Conservation (phyloP, 2,113 vertebrate species). For the Chaetodon auriga region DNA sequence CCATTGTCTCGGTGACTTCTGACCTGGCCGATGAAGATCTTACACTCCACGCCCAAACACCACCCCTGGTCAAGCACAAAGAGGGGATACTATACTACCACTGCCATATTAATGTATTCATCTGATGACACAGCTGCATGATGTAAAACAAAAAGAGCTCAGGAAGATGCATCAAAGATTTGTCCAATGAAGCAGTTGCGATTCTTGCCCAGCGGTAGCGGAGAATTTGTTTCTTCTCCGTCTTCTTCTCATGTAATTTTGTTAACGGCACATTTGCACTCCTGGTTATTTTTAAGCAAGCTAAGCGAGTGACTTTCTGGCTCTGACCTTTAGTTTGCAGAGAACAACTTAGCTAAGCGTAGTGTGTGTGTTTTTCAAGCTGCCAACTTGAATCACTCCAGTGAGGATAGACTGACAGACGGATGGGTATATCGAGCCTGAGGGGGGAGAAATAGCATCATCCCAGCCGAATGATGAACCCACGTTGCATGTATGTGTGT, state of each 20-base stretch:
- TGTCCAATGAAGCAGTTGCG: not conserved
- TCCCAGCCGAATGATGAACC: constrained; percentile 65
- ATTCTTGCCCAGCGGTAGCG: not conserved
- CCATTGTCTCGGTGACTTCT: not conserved
- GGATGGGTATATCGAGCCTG: constrained; percentile 70
- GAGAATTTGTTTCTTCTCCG: not conserved
- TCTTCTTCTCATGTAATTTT: constrained; percentile 9
- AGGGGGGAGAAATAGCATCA: constrained; percentile 67
- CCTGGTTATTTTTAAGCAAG: constrained; percentile 41
- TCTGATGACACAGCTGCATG: not conserved
- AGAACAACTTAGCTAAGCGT: constrained; percentile 68
- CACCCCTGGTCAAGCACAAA: not conserved
- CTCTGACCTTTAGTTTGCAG: constrained; percentile 74
- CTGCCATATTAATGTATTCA: not conserved
- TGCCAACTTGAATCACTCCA: constrained; percentile 72
- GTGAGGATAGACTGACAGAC: constrained; percentile 74
- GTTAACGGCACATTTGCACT: constrained; percentile 18
- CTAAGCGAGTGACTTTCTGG: constrained; percentile 41
- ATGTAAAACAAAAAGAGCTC: not conserved
- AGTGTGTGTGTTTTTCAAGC: constrained; percentile 63
- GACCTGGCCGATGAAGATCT: not conserved
- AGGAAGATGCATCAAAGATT: not conserved
- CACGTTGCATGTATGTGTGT: constrained; percentile 19
- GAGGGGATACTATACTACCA: too few relatives aligned
- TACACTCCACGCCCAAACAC: not conserved